A percentile compares a stretch with the other conserved stretches of the same genome.
Evolutionary conservation across 2,888 invertebrate species (phyloP).

Genomic region (Drosophila robusta): DNA sequence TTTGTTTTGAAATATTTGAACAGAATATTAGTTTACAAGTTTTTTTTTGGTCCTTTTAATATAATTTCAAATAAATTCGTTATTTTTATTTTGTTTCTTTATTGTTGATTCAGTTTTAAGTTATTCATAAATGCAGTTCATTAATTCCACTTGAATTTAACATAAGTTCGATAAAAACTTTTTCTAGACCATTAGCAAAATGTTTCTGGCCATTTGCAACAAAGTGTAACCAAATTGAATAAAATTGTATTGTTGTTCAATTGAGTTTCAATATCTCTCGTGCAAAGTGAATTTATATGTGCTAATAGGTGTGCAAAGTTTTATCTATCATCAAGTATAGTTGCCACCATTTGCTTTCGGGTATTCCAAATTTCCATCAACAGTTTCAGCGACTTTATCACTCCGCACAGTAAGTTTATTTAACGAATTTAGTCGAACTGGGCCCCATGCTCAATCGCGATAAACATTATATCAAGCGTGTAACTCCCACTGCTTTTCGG

Average conservation of each 20-base stretch:
- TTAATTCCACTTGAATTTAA: not conserved
- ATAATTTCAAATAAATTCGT: too few relatives aligned
- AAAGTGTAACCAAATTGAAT: not conserved
- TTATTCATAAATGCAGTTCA: not conserved
- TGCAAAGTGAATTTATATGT: not conserved
- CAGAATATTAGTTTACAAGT: too few relatives aligned
- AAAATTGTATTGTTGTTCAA: not conserved
- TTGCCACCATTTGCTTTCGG: too few relatives aligned
- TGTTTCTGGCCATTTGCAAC: not conserved
- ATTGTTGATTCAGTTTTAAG: not conserved
- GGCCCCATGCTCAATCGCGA: slow-evolving; percentile 12
- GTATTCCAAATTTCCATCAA: not conserved
- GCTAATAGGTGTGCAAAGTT: not conserved
- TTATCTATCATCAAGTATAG: not conserved
- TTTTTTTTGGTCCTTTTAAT: too few relatives aligned
- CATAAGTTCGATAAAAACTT: not conserved
- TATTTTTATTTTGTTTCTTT: too few relatives aligned
- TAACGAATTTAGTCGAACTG: slow-evolving; percentile 8
- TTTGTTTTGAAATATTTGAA: too few relatives aligned
- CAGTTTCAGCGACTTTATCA: not conserved
- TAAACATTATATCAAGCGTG: slow-evolving; percentile 27
- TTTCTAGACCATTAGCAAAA: not conserved
- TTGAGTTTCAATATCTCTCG: slow-evolving; percentile 1
- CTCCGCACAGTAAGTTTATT: slow-evolving; percentile 3
- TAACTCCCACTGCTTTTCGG: slow-evolving; percentile 6